Conservation (phyloP, 35 echinoderm and acorn worm species). For the Apostichopus californicus region DNA sequence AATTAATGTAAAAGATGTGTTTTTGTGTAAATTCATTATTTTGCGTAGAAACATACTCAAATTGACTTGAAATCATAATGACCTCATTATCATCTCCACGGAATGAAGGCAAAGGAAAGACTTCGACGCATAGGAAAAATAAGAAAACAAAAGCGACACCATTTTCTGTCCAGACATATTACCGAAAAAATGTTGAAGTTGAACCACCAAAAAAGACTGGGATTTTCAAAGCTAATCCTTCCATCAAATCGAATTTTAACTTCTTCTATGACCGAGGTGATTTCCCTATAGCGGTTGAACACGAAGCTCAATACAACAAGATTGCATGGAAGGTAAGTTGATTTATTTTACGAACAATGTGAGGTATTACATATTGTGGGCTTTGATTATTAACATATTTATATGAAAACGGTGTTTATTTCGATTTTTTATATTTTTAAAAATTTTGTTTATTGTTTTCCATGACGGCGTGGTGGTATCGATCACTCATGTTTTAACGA, state of each 20-base stretch:
- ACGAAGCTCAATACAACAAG: constrained; percentile 77
- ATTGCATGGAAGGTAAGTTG: constrained; percentile 91
- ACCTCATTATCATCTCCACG: background rate
- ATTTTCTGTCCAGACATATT: constrained; percentile 30
- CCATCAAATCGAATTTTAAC: constrained; percentile 70
- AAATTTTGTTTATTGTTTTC: too few relatives aligned
- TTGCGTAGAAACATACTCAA: too few relatives aligned
- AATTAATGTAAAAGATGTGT: too few relatives aligned
- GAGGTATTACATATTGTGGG: too few relatives aligned
- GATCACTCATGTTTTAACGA: too few relatives aligned
- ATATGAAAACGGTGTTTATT: too few relatives aligned
- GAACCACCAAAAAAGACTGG: constrained; percentile 66
- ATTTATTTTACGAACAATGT: background rate
- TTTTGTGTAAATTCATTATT: too few relatives aligned
- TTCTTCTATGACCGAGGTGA: constrained; percentile 87
- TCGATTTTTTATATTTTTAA: too few relatives aligned
- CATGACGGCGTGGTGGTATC: too few relatives aligned
- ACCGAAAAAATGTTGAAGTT: constrained; percentile 33
- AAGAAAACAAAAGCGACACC: constrained; percentile 6
- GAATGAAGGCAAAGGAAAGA: background rate
- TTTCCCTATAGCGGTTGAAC: constrained; percentile 82
- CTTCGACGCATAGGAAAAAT: background rate
- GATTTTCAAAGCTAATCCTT: constrained; percentile 59
- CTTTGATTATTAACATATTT: too few relatives aligned
- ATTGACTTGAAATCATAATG: background rate